Evolutionary conservation across 1,140 invertebrate genomes (phyloP), one percentile per base, ranked within the genome.

Genomic region (Platyscapa corneri): DNA sequence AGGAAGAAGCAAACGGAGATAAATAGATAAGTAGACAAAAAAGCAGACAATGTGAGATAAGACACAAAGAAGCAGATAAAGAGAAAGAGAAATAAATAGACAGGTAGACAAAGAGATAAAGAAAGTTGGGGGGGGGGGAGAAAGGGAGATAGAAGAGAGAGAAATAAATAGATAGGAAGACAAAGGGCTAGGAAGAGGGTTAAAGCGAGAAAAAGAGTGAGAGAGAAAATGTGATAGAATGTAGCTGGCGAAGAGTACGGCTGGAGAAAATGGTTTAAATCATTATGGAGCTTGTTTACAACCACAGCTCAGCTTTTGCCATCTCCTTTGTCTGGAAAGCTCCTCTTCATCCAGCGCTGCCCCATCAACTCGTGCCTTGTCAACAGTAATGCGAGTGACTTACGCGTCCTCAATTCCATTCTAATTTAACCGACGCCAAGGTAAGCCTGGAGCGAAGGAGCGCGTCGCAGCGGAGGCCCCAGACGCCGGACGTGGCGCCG

Each of bases 211-310:
- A 10, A 60, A 23, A 23, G 27, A 27, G 27, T 1, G 34, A 7
- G 72, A 0, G 18, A 32, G 37, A n/a, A 37, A 39, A 18, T 27
- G 34, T 46, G 72, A n/a, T 46, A 46, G 27, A 46, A 75, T 30
- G 34, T 37, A 70, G 23, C 32, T 37, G 67, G 16, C 16, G 76
- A 78, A 27, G 30, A 80, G 53, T 8, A 8, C 32, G 49, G 16
- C 6, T 5, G 37, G 60, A 70, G 37, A 67, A 65, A 75, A 60
- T 65, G 64, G 75, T 64, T 87, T 83, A 88, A 88, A 87, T 87
- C 53, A 86, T 88, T 87, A 88, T 56, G 37, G 42, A 72, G 60
- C 77, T 84, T 86, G 84, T 85, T 88, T 87, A 81, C 87, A 85
- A 37, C 83, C 64, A 37, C 76, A 78, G 37, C 76, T 70, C 30